Conservation (phyloP, 2,797 vertebrate genomes). For the Platalea minor region DNA sequence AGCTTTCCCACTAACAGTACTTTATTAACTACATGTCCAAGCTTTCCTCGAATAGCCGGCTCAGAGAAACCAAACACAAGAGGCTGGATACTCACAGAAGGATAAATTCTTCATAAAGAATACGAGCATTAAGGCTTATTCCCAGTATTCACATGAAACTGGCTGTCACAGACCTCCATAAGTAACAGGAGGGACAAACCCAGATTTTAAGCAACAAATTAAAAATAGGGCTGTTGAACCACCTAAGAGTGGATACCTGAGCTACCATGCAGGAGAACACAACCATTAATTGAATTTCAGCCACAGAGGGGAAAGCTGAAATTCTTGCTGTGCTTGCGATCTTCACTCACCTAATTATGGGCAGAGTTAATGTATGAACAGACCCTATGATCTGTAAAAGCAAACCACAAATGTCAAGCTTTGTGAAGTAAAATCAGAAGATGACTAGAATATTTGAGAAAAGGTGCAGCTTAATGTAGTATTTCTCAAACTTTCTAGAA, state of each 20-base stretch:
- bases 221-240: slow-evolving; percentile 23
- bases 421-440: slow-evolving; percentile 8
- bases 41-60: neutral
- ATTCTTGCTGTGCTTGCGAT: slow-evolving; percentile 12
- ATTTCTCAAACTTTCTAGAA: slow-evolving; percentile 11
- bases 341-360: slow-evolving; percentile 8
- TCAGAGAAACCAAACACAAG: neutral
- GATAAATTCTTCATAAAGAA: neutral
- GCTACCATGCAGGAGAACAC: neutral
- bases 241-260: neutral
- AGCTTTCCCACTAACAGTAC: neutral
- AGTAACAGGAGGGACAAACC: neutral
- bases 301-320: neutral
- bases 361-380: slow-evolving; percentile 15
- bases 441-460: neutral
- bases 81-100: neutral
- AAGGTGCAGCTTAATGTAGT: neutral
- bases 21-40: neutral
- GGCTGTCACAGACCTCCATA: neutral
- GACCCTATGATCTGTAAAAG: slow-evolving; percentile 18
- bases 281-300: neutral
- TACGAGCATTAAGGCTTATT: neutral
- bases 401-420: slow-evolving; percentile 26
- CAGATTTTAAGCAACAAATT: neutral
- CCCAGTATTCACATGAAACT: neutral